Evolutionary conservation across 2,888 invertebrate genomes (phyloP), one percentile per base, ranked within the genome.

Genomic region (Hirudinaria manillensis): DNA sequence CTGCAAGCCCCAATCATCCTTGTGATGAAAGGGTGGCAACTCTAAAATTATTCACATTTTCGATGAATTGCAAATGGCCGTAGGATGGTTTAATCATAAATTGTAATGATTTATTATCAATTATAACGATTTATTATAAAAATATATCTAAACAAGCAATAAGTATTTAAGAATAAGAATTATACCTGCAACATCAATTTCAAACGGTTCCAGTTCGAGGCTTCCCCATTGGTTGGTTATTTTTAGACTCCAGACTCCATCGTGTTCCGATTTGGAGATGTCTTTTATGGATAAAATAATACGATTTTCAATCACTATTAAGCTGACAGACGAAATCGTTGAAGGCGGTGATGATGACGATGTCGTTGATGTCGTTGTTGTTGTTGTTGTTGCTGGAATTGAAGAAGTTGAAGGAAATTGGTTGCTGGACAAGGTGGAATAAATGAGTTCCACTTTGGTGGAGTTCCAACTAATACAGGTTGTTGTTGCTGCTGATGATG

Each of bases 171-270:
- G 6, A 6, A 56, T 24, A 56, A 7, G 4, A 1, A 21, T 2
- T 16, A 61, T 61, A 72, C 72, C 72, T 53, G 55, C 32, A n/a
- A 72, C n/a, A 21, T 72, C 29, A 27, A 72, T 55, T 10, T 72
- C 55, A 3, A 72, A 29, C 27, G 72, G 53, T 10, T 51, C 53
- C 7, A 72, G 16, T 27, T 29, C 29, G 24, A 72, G 27, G 16
- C 6, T 3, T 72, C 72, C 72, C 72, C 72, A 72, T 24, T 55
- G 72, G 72, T 72, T 72, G 72, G 32, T 29, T 24, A 53, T n/a
- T 19, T 51, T 72, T 53, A 72, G 53, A 53, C 32, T 51, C 72
- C 72, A 72, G 21, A 34, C 53, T 3, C 72, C 72, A 2, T 32
- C 24, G 32, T 55, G 72, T 19, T 55, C 53, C 29, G 72, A 55